Base-by-base conservation (phyloP, 2,113 vertebrate species). In the Laticauda laticaudata region DNA sequence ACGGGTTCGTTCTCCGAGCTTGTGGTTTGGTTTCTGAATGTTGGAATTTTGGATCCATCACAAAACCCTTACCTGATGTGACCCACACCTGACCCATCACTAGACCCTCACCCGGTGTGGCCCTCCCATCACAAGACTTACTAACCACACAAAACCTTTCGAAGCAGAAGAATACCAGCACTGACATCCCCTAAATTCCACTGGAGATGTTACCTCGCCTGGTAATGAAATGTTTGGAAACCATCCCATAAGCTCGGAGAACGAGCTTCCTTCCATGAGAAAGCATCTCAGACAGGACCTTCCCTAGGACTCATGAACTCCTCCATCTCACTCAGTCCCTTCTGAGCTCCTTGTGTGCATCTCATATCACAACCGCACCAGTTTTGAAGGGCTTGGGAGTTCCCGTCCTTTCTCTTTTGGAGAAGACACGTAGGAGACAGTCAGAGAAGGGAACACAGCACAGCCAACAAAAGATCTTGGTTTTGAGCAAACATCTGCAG, bases 401-500 rank as follows among this genome's bases (percentile, higher is more conserved):
- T 59, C 39, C 24, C 24, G 20, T 2, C 23, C 9, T n/a, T 86
- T n/a, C 87, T 55, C 48, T 51, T 54, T 43, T 59, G 64, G 8
- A 51, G 39, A 75, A 5, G 20, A 88, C 20, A 3, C 6, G 45
- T 23, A 29, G 53, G 90, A 85, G 53, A 53, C 2, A 1, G 23
- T 9, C 5, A 15, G n/a, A 55, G 86, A 90, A 91, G 86, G 39
- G 81, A 34, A 86, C 11, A 89, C 29, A 21, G 69, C 90, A 87
- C 61, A 51, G 12, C 45, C n/a, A 91, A 90, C 75, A 39, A 91
- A 90, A 94, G 59, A 89, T 81, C 81, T 69, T 21, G 54, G 43
- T 55, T 69, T 87, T 54, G 43, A 87, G 92, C 92, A 92, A 93
- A 89, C 87, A 92, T 87, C 90, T 53, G 57, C 57, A 75, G 92